Evolutionary conservation across 2,113 vertebrate species (phyloP).

Genomic region (Brachypteracias leptosomus): DNA sequence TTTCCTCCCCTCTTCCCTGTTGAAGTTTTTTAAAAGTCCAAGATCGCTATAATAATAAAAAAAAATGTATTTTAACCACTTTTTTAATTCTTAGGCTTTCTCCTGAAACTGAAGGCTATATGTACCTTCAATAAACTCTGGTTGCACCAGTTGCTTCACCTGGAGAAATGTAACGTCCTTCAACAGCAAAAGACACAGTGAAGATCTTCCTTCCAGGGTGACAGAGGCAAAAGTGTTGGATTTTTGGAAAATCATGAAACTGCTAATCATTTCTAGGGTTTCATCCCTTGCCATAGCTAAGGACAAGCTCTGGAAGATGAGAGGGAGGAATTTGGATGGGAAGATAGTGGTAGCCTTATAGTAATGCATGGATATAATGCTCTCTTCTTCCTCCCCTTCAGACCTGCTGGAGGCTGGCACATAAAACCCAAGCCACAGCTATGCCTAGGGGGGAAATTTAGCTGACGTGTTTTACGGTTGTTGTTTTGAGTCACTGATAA

Average conservation of each 20-base stretch:
- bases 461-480: background rate
- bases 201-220: background rate
- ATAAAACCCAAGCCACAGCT: background rate
- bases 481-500: constrained; percentile 23
- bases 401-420: background rate
- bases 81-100: background rate
- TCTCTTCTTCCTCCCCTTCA: background rate
- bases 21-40: background rate
- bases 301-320: background rate
- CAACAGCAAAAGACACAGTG: background rate
- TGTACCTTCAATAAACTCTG: background rate
- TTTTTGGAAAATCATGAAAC: background rate
- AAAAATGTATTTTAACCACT: background rate
- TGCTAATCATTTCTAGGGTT: background rate
- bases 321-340: rapidly evolving
- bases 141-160: background rate
- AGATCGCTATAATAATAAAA: background rate
- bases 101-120: background rate
- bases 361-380: background rate
- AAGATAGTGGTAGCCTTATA: background rate
- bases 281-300: background rate
- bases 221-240: background rate
- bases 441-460: background rate
- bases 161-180: background rate
- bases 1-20: background rate